phyloP scores from a whole-genome alignment of 1,140 invertebrate genomes.

The Drosophila bocqueti region DNA sequence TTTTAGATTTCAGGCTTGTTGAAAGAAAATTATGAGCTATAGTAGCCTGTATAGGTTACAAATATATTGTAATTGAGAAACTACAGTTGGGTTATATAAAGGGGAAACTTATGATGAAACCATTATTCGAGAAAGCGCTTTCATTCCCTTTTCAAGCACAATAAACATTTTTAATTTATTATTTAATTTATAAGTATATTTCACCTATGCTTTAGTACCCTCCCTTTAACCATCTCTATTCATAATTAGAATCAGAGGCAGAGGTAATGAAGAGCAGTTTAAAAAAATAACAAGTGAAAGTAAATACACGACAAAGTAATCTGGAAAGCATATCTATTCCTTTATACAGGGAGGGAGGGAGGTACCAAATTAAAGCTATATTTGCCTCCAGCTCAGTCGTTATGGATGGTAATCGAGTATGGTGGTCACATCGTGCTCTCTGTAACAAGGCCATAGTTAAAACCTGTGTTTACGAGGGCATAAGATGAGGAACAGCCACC shows the following conservation, averaged over 20 bases:
- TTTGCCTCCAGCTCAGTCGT: not conserved
- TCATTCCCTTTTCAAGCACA: too few species aligned
- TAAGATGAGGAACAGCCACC: not conserved
- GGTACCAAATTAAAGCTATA: not conserved
- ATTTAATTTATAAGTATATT: not conserved
- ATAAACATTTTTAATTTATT: too few species aligned
- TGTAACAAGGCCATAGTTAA: not conserved
- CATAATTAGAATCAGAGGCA: not conserved
- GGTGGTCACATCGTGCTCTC: not conserved
- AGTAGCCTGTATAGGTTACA: not conserved
- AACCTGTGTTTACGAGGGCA: not conserved
- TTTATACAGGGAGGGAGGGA: not conserved
- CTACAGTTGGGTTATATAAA: too few species aligned
- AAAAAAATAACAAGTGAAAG: not conserved
- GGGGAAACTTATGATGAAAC: too few species aligned
- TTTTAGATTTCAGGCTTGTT: slow-evolving; percentile 2
- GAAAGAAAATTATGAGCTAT: not conserved
- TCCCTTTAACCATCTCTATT: too few species aligned
- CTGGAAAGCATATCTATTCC: not conserved
- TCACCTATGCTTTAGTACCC: too few species aligned
- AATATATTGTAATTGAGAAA: not conserved
- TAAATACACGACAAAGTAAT: not conserved
- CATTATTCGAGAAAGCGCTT: not conserved
- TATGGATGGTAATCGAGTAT: not conserved
- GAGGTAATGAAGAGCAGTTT: not conserved